phyloP scores from a whole-genome alignment of 2,797 vertebrate species.

The Sebastes trivittatus region DNA sequence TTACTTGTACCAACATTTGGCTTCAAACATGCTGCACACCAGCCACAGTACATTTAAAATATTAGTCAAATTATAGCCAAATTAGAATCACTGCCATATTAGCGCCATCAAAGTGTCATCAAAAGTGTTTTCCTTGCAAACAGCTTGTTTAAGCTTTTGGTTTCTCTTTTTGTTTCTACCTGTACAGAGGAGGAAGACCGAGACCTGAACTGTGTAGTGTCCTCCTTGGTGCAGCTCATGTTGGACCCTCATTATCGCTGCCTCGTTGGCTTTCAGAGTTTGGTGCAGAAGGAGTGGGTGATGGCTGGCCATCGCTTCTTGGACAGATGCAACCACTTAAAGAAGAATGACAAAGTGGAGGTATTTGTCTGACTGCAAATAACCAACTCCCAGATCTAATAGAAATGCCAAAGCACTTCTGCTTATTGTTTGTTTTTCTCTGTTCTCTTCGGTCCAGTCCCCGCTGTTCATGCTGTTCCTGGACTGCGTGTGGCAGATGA shows the following conservation, averaged over 20 bases:
- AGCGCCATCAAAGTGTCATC: neutral
- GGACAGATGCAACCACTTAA: conserved; percentile 96
- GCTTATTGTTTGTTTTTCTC: neutral
- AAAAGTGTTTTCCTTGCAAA: neutral
- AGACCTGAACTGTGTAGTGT: conserved; percentile 92
- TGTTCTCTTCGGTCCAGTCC: conserved; percentile 77
- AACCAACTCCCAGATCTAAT: neutral
- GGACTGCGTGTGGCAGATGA: conserved; percentile 96
- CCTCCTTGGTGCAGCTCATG: conserved; percentile 95
- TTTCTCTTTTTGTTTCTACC: conserved; percentile 4
- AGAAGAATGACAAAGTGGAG: conserved; percentile 92
- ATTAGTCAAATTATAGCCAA: neutral
- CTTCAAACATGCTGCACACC: neutral
- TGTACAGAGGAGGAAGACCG: conserved; percentile 93
- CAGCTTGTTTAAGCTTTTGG: neutral
- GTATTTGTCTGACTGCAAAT: conserved; percentile 71
- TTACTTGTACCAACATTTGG: neutral
- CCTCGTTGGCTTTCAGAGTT: conserved; percentile 92
- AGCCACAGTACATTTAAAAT: neutral
- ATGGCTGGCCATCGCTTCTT: conserved; percentile 96
- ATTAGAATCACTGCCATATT: neutral
- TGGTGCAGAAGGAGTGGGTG: conserved; percentile 99
- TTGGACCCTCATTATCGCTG: conserved; percentile 94
- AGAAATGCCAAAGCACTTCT: neutral
- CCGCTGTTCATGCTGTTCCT: conserved; percentile 95